phyloP scores from a whole-genome alignment of 2,797 vertebrate genomes.

The Darevskia nairensis region DNA sequence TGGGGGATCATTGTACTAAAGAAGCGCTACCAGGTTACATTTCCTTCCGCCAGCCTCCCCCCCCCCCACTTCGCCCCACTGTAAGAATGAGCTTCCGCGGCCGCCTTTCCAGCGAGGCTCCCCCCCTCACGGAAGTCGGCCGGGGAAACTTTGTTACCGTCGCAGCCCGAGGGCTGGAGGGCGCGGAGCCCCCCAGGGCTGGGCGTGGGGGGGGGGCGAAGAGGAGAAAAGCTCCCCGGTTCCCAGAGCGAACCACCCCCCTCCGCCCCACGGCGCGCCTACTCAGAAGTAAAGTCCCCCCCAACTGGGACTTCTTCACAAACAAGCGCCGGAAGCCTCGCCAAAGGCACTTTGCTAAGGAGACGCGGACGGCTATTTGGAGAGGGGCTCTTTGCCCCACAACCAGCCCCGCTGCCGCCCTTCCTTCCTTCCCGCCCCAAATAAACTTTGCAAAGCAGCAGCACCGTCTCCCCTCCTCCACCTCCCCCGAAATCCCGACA shows the following conservation, averaged over 20 bases:
- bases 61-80: background rate
- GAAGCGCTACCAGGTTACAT: too few relatives aligned
- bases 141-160: background rate
- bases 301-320: too few relatives aligned
- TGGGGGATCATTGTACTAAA: too few relatives aligned
- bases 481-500: accelerated
- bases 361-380: background rate
- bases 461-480: too few relatives aligned
- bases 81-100: background rate
- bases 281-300: background rate
- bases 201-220: too few relatives aligned
- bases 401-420: background rate
- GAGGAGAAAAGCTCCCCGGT: accelerated
- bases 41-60: background rate
- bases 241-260: background rate
- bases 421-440: too few relatives aligned
- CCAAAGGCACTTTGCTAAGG: too few relatives aligned
- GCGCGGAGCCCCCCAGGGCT: background rate
- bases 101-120: background rate
- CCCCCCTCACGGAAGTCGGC: accelerated
- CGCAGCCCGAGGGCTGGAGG: background rate
- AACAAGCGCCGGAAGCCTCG: too few relatives aligned
- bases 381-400: background rate
- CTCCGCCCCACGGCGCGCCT: background rate
- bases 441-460: background rate